Evolutionary conservation across 2,113 vertebrate species (phyloP), one percentile per base, ranked within the genome.

Genomic region (Psilopsiagon aymara): DNA sequence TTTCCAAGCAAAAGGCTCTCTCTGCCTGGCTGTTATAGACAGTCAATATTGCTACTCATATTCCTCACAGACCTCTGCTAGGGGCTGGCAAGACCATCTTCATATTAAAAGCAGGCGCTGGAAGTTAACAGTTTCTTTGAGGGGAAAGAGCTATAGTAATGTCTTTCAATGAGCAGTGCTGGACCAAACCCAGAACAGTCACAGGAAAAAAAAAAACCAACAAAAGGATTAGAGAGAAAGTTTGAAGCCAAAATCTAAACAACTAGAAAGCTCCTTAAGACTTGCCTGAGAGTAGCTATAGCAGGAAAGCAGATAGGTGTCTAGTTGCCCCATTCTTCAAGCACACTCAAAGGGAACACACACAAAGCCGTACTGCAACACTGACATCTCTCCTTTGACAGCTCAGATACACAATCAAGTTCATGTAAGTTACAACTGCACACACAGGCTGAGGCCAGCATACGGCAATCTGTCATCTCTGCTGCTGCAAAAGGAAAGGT

Each of bases 331-430:
- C 60, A 60, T 57, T n/a, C 60, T 46, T 77, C 29, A 55, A 13
- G 12, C 1, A 1, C 7, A 19, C 37, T 63, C 12, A 9, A 49
- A 55, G 10, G 1, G 51, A 57, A 51, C 66, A 8, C 8, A 35
- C 11, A 23, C 17, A 57, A 69, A 88, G 49, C 49, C 52, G 39
- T 10, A 13, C 33, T 41, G 53, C 25, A 84, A 57, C 12, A 28
- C 75, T 33, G 46, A 33, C 1, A 0, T 51, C 12, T 49, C 33
- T 46, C 33, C 51, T 57, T 52, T 0, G 2, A 68, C 24, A 73
- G 16, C n/a, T 85, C 59, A 43, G n/a, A 37, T 20, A 66, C 35
- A 24, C 17, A 24, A 18, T 9, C 6, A 27, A 8, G 17, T 59
- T 25, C 21, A 8, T 5, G 6, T 6, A 11, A 43, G 41, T 63